Base-by-base conservation (phyloP, 1,140 invertebrate species). In the Trichonephila clavata region DNA sequence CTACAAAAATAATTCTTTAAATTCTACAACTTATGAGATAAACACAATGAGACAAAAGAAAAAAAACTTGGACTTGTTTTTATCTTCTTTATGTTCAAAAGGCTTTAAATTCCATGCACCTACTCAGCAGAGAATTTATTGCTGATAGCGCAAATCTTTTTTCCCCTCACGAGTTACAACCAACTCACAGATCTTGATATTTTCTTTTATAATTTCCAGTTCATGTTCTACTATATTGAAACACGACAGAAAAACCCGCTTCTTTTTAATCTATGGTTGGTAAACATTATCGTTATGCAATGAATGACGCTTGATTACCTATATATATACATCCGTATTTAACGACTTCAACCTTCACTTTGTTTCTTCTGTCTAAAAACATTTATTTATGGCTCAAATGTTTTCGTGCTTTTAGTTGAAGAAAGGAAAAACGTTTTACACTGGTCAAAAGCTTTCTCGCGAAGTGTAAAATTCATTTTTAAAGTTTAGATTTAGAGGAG, bases 281-380 rank as follows among this genome's bases (percentile, higher is more conserved):
- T 21, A 65, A 24, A 65, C 63, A 21, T 3, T 13, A 2, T 18
- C n/a, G 63, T 65, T 65, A 65, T 65, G 63, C n/a, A 65, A 65
- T n/a, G 5, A 65, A 21, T n/a, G 20, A 2, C 6, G 5, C 13
- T 65, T 50, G 21, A 13, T 65, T 65, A 65, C 63, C 61, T 65
- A 65, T 65, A 65, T 65, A 65, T 65, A 65, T 65, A 65, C 63
- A 65, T 21, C 63, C 24, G 63, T 24, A 65, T n/a, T 65, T 65
- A 50, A 24, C 63, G 21, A 24, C 21, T 65, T n/a, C 5, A 65
- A 65, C 63, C 63, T 65, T 65, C 20, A 24, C 5, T 8, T n/a
- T 65, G 10, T 65, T 21, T 65, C 24, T 65, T 24, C 21, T n/a
- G 21, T 21, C 63, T 24, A n/a, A 10, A 10, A 8, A 0, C 63